Conservation (phyloP, 2,797 vertebrate species). For the Setipinna tenuifilis region DNA sequence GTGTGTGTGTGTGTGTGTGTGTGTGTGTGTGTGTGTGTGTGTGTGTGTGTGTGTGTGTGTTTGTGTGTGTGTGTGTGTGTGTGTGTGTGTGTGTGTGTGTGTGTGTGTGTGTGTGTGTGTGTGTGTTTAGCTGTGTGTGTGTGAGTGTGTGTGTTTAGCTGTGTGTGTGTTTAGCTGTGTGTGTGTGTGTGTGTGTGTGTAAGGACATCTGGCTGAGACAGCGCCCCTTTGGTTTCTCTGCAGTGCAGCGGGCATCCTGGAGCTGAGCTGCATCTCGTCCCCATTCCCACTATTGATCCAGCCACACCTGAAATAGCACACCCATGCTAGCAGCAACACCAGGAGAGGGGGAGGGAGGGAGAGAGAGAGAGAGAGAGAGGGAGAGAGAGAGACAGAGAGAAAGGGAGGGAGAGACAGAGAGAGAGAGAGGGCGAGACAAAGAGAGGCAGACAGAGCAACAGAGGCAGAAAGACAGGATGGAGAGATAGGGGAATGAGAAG, state of each 20-base stretch:
- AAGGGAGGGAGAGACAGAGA: slow-evolving; percentile 12
- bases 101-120: no score
- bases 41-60: not conserved
- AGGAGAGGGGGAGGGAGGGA: not conserved
- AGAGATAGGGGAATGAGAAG: not conserved
- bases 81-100: no score
- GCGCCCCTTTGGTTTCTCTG: slow-evolving; percentile 1
- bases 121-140: not conserved
- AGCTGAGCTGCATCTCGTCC: slow-evolving; percentile 37
- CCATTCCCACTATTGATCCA: slow-evolving; percentile 67
- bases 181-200: slow-evolving; percentile 16
- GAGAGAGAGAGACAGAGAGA: not conserved
- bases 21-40: not conserved
- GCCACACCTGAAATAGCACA: slow-evolving; percentile 72
- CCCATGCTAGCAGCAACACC: slow-evolving; percentile 20
- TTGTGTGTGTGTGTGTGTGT: not conserved
- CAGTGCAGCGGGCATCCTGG: not conserved
- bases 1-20: slow-evolving; percentile 14
- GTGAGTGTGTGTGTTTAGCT: no score
- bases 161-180: no score
- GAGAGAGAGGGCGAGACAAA: slow-evolving; percentile 10
- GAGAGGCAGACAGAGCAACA: no score
- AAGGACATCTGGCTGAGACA: not conserved
- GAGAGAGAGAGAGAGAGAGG: not conserved
- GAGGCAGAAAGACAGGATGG: not conserved